Percentiles rank a stretch among this genome's conserved stretches.
phyloP scores from a whole-genome alignment of 2,113 vertebrate species.

The Polypterus senegalus region DNA sequence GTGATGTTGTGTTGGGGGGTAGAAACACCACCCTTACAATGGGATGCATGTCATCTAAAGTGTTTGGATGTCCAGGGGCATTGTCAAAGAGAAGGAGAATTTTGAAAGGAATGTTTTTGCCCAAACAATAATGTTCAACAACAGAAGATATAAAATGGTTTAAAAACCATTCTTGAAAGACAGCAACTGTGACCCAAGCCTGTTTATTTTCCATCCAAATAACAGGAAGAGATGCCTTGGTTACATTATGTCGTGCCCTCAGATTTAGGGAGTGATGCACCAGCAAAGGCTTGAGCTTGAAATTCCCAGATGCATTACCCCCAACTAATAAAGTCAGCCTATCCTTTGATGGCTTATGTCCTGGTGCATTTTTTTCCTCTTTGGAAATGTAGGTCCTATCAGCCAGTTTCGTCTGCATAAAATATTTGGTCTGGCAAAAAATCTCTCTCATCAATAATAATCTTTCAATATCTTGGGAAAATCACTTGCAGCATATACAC shows the following conservation, averaged over 20 bases:
- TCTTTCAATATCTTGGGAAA: conserved; percentile 3
- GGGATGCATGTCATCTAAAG: conserved; percentile 6
- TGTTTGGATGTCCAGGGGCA: conserved; percentile 14
- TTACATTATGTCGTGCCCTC: conserved; percentile 7
- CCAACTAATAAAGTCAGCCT: conserved; percentile 12
- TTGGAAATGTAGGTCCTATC: conserved; percentile 4
- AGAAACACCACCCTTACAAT: conserved; percentile 12
- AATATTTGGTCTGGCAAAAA: conserved; percentile 12
- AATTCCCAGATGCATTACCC: conserved; percentile 12
- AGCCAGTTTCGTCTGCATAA: conserved; percentile 10
- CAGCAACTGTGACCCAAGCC: conserved; percentile 9
- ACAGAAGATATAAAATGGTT: neutral
- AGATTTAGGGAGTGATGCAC: conserved; percentile 4
- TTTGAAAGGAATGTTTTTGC: conserved; percentile 10
- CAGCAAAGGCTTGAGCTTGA: conserved; percentile 14
- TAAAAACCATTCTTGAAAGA: conserved; percentile 9
- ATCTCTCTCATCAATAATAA: conserved; percentile 1
- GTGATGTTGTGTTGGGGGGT: conserved; percentile 5
- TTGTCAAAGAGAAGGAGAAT: conserved; percentile 14
- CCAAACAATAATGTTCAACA: conserved; percentile 7
- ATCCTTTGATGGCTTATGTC: conserved; percentile 14
- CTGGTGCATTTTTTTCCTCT: conserved; percentile 1
- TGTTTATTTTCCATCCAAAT: conserved; percentile 6
- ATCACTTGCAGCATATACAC: neutral
- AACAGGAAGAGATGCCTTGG: conserved; percentile 7